These are phyloP conservation scores for Chrysaora quinquecirrha DNA, from an alignment of 30 jellyfish, hydroid and myxozoan genomes.

Conservation along the genomic window DNA sequence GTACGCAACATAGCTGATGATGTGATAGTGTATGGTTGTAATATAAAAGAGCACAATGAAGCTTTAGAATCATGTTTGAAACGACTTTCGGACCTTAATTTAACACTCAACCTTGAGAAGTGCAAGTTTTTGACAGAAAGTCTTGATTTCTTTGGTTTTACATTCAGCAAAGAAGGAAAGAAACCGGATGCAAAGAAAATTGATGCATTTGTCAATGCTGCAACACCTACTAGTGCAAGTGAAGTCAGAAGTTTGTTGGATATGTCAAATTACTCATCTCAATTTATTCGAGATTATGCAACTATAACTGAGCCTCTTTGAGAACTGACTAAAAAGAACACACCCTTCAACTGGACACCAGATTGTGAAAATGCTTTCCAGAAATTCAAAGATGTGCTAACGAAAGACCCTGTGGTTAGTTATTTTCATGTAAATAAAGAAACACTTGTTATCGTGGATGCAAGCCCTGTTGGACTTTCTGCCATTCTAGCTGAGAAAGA, in stretches of 20 bases:
- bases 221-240: too few species aligned
- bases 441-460: too few species aligned
- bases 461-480: slow-evolving; percentile 28
- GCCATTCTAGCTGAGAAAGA: slow-evolving; percentile 7
- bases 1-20: slow-evolving; percentile 1
- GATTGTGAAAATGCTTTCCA: too few species aligned
- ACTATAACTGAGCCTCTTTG: slow-evolving; percentile 55
- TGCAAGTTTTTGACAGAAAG: slow-evolving; percentile 13
- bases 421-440: slow-evolving; percentile 10
- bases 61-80: too few species aligned
- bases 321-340: slow-evolving; percentile 5
- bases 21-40: too few species aligned
- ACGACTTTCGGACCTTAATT: slow-evolving; percentile 2
- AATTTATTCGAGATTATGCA: slow-evolving; percentile 21
- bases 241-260: too few species aligned
- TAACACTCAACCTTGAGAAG: slow-evolving; percentile 23
- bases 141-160: too few species aligned
- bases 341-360: background rate
- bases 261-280: slow-evolving; percentile 24
- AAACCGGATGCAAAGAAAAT: slow-evolving; percentile 39
- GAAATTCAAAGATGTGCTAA: too few species aligned
- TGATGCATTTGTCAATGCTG: slow-evolving; percentile 8
- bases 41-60: too few species aligned
- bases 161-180: too few species aligned
- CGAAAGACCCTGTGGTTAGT: background rate